A percentile compares a stretch with the other conserved stretches of the same genome.
Evolutionary conservation across 2,797 vertebrate genomes (phyloP).

Genomic region (Sorex maritimensis): DNA sequence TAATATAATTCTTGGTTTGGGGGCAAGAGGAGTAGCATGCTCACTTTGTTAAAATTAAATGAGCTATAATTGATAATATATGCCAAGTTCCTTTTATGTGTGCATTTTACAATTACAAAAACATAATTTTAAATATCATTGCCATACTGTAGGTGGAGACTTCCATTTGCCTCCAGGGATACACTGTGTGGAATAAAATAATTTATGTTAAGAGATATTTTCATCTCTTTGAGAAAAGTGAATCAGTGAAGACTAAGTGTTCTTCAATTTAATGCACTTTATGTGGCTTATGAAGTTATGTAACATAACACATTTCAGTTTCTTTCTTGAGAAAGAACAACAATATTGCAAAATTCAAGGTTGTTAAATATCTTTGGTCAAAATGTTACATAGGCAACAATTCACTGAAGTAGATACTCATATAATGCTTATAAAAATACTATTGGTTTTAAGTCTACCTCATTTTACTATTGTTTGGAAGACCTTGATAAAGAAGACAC

Average conservation of each 20-base stretch:
- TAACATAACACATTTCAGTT: not conserved
- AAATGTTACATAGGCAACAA: slow-evolving; percentile 42
- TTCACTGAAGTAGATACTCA: not conserved
- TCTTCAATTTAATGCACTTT: not conserved
- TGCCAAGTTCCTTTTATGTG: too few relatives aligned
- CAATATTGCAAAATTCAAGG: not conserved
- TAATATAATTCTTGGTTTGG: too few relatives aligned
- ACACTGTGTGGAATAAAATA: not conserved
- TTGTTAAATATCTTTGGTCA: not conserved
- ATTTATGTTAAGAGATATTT: not conserved
- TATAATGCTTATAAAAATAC: not conserved
- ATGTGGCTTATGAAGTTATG: not conserved
- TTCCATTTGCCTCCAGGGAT: not conserved
- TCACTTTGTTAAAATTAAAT: too few relatives aligned
- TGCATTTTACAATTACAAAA: too few relatives aligned
- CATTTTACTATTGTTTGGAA: slow-evolving; percentile 12
- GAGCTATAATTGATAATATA: too few relatives aligned
- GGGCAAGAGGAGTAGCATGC: too few relatives aligned
- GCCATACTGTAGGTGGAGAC: not conserved
- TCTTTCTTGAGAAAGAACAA: not conserved
- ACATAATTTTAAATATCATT: too few relatives aligned
- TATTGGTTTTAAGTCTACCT: not conserved
- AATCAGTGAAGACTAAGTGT: not conserved
- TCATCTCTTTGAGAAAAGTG: not conserved
- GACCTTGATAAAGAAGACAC: not conserved